phyloP scores from a whole-genome alignment of 2,888 invertebrate genomes.

The Trachelus troglodyta region DNA sequence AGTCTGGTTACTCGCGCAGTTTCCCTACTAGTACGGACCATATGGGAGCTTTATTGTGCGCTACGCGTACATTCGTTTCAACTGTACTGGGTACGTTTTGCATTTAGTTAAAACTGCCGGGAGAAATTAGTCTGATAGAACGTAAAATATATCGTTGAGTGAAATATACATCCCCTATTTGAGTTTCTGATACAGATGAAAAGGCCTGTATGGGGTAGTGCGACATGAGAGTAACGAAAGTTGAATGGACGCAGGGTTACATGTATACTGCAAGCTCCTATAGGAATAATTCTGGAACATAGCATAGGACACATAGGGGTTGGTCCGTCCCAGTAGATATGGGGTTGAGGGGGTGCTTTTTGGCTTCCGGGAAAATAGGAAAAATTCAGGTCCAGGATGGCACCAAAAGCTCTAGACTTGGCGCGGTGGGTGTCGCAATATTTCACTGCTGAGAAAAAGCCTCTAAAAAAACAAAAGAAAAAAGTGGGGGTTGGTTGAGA shows the following conservation, averaged over 20 bases:
- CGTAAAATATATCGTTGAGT: neutral
- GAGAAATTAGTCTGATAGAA: neutral
- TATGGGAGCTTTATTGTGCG: neutral
- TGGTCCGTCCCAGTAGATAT: neutral
- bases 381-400: neutral
- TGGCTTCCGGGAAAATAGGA: neutral
- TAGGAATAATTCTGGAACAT: neutral
- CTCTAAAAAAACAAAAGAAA: neutral
- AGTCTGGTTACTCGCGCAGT: neutral
- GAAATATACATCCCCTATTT: neutral
- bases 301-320: neutral
- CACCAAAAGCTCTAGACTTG: slow-evolving; percentile 30
- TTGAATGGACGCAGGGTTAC: neutral
- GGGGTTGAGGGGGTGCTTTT: neutral
- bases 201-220: neutral
- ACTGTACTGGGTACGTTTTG: neutral
- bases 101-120: neutral
- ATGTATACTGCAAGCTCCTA: neutral
- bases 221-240: neutral
- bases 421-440: slow-evolving; percentile 48
- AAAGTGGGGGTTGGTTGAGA: slow-evolving; percentile 13
- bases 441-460: slow-evolving; percentile 40
- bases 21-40: neutral
- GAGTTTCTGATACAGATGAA: neutral
- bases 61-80: neutral